phyloP scores from a whole-genome alignment of 2,888 invertebrate genomes.

The Steromphala cineraria region DNA sequence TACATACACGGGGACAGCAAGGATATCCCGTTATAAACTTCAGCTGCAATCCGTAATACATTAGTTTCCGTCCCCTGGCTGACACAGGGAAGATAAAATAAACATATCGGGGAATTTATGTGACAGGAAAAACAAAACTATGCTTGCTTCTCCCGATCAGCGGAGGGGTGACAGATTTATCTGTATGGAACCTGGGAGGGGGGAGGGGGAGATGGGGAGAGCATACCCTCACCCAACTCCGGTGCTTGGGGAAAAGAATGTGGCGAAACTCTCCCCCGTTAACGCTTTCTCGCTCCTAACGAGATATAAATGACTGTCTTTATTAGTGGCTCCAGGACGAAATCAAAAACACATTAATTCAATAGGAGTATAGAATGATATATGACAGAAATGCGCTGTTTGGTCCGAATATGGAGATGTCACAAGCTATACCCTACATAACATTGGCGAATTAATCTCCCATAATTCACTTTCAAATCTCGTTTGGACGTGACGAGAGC shows the following conservation, averaged over 20 bases:
- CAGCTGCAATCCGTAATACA: not conserved
- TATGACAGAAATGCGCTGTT: not conserved
- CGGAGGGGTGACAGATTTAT: not conserved
- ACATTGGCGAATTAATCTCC: slow-evolving; percentile 3
- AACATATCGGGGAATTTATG: not conserved
- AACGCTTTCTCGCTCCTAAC: not conserved
- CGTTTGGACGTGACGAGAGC: slow-evolving; percentile 3
- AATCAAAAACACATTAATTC: slow-evolving; percentile 22
- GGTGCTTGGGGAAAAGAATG: slow-evolving; percentile 3
- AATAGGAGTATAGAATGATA: not conserved
- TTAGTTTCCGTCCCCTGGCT: not conserved
- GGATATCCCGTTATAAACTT: no score
- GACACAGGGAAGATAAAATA: not conserved
- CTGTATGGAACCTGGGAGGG: not conserved
- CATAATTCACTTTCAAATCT: slow-evolving; percentile 21
- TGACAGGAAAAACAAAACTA: not conserved
- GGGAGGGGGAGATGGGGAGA: not conserved
- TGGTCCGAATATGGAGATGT: not conserved
- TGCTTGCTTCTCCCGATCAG: not conserved
- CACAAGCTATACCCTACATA: not conserved
- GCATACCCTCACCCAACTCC: not conserved
- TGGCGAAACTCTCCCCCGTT: not conserved
- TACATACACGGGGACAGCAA: no score
- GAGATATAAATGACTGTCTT: slow-evolving; percentile 18
- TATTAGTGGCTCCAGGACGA: slow-evolving; percentile 1